Evolutionary conservation across 2,113 vertebrate species (phyloP).

Genomic region (Ochotona princeps): DNA sequence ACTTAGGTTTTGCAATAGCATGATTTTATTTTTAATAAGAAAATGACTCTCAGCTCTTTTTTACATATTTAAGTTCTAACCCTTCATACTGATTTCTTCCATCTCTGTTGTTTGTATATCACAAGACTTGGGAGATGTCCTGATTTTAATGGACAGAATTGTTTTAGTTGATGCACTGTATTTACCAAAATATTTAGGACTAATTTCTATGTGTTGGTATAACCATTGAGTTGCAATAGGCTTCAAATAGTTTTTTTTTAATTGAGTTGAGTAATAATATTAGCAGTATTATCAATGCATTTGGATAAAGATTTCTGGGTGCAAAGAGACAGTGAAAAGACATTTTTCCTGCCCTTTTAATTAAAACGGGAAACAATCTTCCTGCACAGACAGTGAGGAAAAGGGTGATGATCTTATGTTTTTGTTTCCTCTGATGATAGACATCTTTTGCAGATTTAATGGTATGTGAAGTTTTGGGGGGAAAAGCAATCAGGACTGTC

Average conservation of each 20-base stretch:
- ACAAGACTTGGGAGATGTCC: not conserved
- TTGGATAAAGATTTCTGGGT: not conserved
- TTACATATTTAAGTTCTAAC: constrained; percentile 23
- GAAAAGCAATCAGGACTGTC: not conserved
- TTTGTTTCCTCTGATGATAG: not conserved
- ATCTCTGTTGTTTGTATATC: not conserved
- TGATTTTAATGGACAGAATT: constrained; percentile 38
- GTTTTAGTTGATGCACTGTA: constrained; percentile 18
- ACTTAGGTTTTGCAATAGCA: constrained; percentile 16
- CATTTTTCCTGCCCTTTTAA: constrained; percentile 6
- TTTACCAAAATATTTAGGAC: constrained; percentile 20
- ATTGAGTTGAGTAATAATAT: constrained; percentile 20
- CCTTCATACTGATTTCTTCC: not conserved
- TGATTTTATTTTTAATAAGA: not conserved
- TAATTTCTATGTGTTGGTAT: constrained; percentile 11
- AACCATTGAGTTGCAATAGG: not conserved
- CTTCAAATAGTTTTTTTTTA: constrained; percentile 53
- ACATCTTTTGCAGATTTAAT: not conserved
- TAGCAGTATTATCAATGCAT: not conserved
- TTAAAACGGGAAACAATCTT: not conserved
- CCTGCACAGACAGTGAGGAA: not conserved
- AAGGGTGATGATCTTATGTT: not conserved
- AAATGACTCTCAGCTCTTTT: not conserved
- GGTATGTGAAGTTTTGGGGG: constrained; percentile 20
- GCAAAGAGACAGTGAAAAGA: not conserved